Percentiles rank a stretch among this genome's conserved stretches.
Evolutionary conservation across 2,797 vertebrate species (phyloP).

Genomic region (Bradypodion ventrale): DNA sequence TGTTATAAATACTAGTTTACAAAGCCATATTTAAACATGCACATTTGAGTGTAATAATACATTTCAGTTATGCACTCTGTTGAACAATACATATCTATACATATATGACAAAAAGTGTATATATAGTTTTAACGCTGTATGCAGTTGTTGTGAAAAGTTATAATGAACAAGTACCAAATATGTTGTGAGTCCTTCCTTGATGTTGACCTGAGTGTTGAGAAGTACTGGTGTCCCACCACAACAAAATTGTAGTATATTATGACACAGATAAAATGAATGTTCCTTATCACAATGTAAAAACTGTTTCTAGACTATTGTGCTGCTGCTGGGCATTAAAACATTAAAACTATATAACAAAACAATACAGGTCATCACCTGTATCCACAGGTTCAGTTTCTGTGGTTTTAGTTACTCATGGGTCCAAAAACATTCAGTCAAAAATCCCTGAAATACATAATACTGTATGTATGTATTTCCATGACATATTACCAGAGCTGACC

Average conservation of each 20-base stretch:
- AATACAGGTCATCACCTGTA: too few relatives aligned
- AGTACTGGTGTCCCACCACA: neutral
- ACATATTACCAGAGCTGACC: too few relatives aligned
- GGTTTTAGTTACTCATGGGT: too few relatives aligned
- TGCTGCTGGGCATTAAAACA: too few relatives aligned
- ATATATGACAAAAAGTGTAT: slow-evolving; percentile 78
- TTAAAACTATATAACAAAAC: too few relatives aligned
- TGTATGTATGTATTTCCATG: too few relatives aligned
- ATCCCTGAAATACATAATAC: too few relatives aligned
- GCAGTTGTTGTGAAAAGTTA: slow-evolving; percentile 81
- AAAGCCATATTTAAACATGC: slow-evolving; percentile 88
- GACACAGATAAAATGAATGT: too few relatives aligned
- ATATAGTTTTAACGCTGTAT: slow-evolving; percentile 79
- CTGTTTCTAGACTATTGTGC: neutral
- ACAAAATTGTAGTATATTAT: too few relatives aligned
- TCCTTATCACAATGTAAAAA: too few relatives aligned
- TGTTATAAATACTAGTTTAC: slow-evolving; percentile 80
- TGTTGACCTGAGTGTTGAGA: slow-evolving; percentile 40
- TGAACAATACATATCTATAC: slow-evolving; percentile 79
- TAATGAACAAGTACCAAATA: slow-evolving; percentile 79
- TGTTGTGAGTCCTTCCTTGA: slow-evolving; percentile 69
- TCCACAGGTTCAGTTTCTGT: too few relatives aligned
- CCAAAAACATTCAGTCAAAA: too few relatives aligned
- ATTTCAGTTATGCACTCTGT: slow-evolving; percentile 78
- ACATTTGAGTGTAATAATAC: slow-evolving; percentile 80